Evolutionary conservation across 2,113 vertebrate species (phyloP), one percentile per base, ranked within the genome.

Genomic region (Rafetus swinhoei): DNA sequence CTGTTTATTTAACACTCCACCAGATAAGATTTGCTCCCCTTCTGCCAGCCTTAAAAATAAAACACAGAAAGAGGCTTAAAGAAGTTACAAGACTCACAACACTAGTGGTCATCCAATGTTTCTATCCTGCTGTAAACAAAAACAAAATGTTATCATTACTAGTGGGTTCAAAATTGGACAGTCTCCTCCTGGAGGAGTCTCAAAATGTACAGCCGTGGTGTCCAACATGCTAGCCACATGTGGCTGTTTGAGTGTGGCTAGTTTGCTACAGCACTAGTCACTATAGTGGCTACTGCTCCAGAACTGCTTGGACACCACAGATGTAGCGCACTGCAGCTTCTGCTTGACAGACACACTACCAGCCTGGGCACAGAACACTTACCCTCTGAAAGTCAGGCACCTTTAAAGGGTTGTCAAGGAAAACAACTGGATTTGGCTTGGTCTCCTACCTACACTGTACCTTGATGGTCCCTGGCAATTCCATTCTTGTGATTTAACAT

Each of bases 1-100:
- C 97, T 99, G 99, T 97, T 99, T 99, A 97, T 99, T 99, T 96
- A 99, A 97, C 77, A 99, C 99, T 90, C 99, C 99, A 94, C 99
- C 99, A 96, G 99, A 99, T 93, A 99, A 97, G 96, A 99, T 99
- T 98, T 99, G 99, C 92, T 99, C 99, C 86, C 99, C 99, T 97
- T 99, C 99, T 93, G 99, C 99, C 93, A 99, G 97, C 97, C 99
- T 99, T 98, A 95, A 93, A 87, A 62, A 15, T 57, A 95, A 95
- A 96, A 96, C 52, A 72, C 32, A 35, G 11, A 57, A 96, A 96
- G 92, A 95, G 90, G 93, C 93, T 93, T 82, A 97, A 86, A 96
- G 94, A 94, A 91, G 92, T 97, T 97, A 97, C 94, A 97, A 97
- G 94, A 93, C 94, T 97, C 96, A 96, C 95, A 97, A 90, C 54